A percentile compares a stretch with the other conserved stretches of the same genome.
phyloP scores from a whole-genome alignment of 2,797 vertebrate species.

The Myotis findleyi region DNA sequence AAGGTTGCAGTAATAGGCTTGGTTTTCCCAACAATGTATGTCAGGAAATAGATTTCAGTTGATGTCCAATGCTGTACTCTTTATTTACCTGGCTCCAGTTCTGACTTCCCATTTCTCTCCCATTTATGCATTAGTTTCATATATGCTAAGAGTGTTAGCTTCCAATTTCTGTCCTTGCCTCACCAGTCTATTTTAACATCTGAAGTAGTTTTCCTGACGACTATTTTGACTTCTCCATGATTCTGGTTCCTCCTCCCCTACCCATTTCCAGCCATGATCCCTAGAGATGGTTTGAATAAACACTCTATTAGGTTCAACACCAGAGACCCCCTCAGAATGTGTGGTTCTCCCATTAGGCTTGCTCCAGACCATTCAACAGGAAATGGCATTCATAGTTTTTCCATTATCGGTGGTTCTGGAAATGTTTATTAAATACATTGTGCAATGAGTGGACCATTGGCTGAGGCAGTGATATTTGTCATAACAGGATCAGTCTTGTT shows the following conservation, averaged over 20 bases:
- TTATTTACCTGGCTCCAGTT: neutral
- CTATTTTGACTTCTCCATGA: neutral
- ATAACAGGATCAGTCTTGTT: neutral
- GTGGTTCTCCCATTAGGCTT: neutral
- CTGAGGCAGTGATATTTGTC: conserved; percentile 28
- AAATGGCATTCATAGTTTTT: conserved; percentile 62
- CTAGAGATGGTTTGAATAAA: conserved; percentile 29
- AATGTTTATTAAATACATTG: conserved; percentile 63
- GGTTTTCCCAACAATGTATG: neutral
- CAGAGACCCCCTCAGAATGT: neutral
- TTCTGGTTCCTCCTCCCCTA: neutral
- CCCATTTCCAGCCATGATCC: neutral
- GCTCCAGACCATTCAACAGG: conserved; percentile 31
- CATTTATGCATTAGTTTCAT: neutral
- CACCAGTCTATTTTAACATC: conserved; percentile 26
- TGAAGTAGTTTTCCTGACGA: conserved; percentile 26
- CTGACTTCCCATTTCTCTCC: neutral
- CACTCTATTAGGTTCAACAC: neutral
- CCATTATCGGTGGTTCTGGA: conserved; percentile 48
- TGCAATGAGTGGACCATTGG: neutral
- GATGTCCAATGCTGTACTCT: neutral
- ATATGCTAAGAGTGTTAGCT: neutral
- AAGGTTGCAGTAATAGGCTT: neutral
- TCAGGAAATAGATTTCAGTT: neutral
- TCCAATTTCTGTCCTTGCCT: neutral